These are phyloP conservation scores for Phymastichus coffea DNA, from an alignment of 1,140 invertebrate genomes.

Conservation along the genomic window DNA sequence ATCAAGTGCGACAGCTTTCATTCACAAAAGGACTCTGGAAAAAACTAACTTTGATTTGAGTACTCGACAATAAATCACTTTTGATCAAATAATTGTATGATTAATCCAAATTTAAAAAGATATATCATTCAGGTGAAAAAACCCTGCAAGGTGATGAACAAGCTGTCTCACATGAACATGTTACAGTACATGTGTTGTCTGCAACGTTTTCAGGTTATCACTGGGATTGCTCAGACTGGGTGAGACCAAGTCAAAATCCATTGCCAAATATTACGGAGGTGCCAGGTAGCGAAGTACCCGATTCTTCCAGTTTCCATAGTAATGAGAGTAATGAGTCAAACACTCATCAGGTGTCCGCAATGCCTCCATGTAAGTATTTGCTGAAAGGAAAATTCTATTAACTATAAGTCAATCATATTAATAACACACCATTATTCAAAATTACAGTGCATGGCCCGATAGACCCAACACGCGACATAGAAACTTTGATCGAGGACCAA, in stretches of 20 bases:
- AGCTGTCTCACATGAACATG: slow-evolving; percentile 21
- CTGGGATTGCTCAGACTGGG: slow-evolving; percentile 97
- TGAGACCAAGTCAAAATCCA: slow-evolving; percentile 76
- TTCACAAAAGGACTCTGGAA: background rate
- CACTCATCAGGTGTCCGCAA: slow-evolving; percentile 60
- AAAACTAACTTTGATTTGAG: too few species aligned
- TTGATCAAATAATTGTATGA: too few species aligned
- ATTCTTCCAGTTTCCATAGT: slow-evolving; percentile 86
- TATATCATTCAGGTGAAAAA: too few species aligned
- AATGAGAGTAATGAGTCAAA: slow-evolving; percentile 83
- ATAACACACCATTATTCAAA: too few species aligned
- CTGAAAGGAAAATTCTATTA: too few species aligned
- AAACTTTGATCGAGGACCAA: slow-evolving; percentile 69
- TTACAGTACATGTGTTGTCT: slow-evolving; percentile 47
- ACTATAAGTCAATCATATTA: too few species aligned
- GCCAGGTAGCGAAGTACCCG: slow-evolving; percentile 85
- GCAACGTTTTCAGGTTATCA: slow-evolving; percentile 75
- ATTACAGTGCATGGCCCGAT: slow-evolving; percentile 53
- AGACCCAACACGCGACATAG: slow-evolving; percentile 66
- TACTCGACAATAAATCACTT: too few species aligned
- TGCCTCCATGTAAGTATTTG: slow-evolving; percentile 55
- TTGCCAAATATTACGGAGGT: slow-evolving; percentile 91
- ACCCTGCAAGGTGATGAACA: background rate
- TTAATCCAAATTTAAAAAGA: too few species aligned
- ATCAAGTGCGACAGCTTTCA: slow-evolving; percentile 2